These are phyloP conservation scores for Torymus aiolomorphi DNA, from an alignment of 2,888 invertebrate species.

Conservation along the genomic window DNA sequence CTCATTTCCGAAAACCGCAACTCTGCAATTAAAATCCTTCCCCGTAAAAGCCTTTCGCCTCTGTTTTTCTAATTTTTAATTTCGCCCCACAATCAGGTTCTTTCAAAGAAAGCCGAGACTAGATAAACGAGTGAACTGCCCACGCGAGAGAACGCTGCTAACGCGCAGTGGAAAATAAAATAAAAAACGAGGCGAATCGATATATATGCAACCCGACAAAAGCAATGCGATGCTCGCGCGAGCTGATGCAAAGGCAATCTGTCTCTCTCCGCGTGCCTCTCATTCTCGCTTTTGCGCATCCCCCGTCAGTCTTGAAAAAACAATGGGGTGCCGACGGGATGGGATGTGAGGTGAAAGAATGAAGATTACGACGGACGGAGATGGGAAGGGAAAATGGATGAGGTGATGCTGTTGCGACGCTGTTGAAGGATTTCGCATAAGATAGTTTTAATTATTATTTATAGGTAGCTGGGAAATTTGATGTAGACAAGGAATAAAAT, in stretches of 20 bases:
- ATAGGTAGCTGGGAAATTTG: no score
- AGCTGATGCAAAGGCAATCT: slow-evolving; percentile 37
- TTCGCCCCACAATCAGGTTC: neutral
- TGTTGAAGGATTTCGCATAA: no score
- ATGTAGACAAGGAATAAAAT: no score
- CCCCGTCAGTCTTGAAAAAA: slow-evolving; percentile 40
- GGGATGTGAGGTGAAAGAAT: no score
- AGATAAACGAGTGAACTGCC: neutral
- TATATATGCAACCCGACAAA: slow-evolving; percentile 18
- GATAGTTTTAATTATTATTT: no score
- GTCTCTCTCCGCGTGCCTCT: neutral
- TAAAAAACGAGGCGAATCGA: slow-evolving; percentile 31
- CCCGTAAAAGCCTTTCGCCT: no score
- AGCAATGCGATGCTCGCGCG: slow-evolving; percentile 3
- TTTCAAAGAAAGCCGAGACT: neutral
- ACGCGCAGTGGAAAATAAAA: neutral
- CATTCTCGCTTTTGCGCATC: neutral
- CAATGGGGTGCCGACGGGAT: neutral
- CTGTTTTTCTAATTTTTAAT: neutral
- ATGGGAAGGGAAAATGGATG: no score
- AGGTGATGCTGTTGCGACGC: no score
- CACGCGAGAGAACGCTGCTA: neutral
- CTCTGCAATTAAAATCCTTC: no score
- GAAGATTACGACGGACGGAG: no score
- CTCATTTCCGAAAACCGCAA: no score